Percentiles rank a stretch among this genome's conserved stretches.
Evolutionary conservation across 2,113 vertebrate species (phyloP).

Genomic region (Scalopus aquaticus): DNA sequence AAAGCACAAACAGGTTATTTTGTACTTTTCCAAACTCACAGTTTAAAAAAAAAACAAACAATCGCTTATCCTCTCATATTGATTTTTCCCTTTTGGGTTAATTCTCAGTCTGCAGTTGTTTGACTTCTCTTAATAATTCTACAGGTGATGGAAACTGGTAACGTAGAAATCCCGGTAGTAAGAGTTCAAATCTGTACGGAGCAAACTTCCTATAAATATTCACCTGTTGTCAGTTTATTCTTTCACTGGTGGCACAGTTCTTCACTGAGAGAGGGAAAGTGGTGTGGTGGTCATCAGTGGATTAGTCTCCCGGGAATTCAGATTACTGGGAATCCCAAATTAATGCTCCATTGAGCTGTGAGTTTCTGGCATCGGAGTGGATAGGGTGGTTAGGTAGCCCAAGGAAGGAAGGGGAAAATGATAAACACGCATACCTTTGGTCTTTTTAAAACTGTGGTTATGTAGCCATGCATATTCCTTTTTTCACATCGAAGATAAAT

Average conservation of each 20-base stretch:
- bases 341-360: conserved; percentile 21
- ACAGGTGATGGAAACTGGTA: conserved; percentile 19
- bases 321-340: not conserved
- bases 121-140: conserved; percentile 4
- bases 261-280: not conserved
- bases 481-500: conserved; percentile 16
- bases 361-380: not conserved
- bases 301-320: not conserved
- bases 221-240: not conserved
- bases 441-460: not conserved
- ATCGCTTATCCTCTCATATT: not conserved
- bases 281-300: not conserved
- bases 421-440: not conserved
- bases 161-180: not conserved
- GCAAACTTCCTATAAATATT: not conserved
- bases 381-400: not conserved
- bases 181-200: conserved; percentile 25
- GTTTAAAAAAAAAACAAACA: not conserved
- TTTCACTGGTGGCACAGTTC: not conserved
- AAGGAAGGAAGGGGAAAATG: not conserved
- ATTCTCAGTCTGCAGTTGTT: conserved; percentile 41
- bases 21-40: not conserved
- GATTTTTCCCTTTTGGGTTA: conserved; percentile 28
- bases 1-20: conserved; percentile 26
- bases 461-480: not conserved